Percentiles rank a stretch among this genome's conserved stretches.
phyloP scores from a whole-genome alignment of 2,888 invertebrate species.

The Drosophila atripex region DNA sequence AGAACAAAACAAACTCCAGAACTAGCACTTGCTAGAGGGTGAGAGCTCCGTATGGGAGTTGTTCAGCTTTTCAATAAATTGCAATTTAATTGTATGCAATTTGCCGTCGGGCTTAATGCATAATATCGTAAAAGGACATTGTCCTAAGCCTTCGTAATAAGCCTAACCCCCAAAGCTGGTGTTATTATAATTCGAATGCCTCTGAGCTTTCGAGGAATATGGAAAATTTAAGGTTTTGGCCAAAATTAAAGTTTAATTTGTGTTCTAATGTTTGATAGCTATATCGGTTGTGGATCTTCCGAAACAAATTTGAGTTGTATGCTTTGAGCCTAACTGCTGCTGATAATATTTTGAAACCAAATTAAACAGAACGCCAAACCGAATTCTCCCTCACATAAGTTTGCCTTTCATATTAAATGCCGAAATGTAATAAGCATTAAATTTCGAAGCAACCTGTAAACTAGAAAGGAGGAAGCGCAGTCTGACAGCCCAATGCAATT shows the following conservation, averaged over 20 bases:
- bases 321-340: not conserved
- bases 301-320: not conserved
- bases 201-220: slow-evolving; percentile 12
- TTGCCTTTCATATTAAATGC: slow-evolving; percentile 33
- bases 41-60: slow-evolving; percentile 21
- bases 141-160: slow-evolving; percentile 51
- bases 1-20: slow-evolving; percentile 63
- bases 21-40: slow-evolving; percentile 18
- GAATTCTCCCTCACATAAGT: not conserved
- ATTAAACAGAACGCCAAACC: not conserved
- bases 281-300: no score
- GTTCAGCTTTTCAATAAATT: slow-evolving; percentile 52
- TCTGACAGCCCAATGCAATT: slow-evolving; percentile 46
- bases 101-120: slow-evolving; percentile 20
- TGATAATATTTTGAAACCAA: slow-evolving; percentile 2
- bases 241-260: no score
- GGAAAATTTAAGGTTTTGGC: not conserved
- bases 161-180: slow-evolving; percentile 56
- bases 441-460: slow-evolving; percentile 42
- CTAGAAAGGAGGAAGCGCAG: slow-evolving; percentile 20
- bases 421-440: slow-evolving; percentile 52
- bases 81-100: slow-evolving; percentile 59
- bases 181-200: slow-evolving; percentile 14
- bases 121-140: slow-evolving; percentile 27
- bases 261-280: no score